Evolutionary conservation across 2,113 vertebrate genomes (phyloP).

Genomic region (Rostratula benghalensis): DNA sequence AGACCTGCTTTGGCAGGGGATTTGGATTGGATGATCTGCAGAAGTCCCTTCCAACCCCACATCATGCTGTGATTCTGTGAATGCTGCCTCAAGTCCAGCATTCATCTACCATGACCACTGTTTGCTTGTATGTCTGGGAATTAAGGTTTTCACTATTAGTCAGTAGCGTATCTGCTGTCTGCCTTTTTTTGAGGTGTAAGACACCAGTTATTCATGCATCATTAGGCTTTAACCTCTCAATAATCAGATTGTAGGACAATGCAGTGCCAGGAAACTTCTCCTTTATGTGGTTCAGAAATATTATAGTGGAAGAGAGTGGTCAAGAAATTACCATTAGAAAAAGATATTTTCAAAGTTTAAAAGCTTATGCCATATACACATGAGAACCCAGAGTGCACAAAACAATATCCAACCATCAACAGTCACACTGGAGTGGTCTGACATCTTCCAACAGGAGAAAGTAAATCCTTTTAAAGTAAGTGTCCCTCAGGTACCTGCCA

Average conservation of each 20-base stretch:
- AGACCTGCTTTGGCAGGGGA: too few relatives aligned
- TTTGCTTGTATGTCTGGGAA: not conserved
- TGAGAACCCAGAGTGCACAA: not conserved
- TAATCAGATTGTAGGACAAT: not conserved
- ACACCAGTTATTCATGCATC: not conserved
- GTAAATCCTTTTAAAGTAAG: not conserved
- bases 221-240: not conserved
- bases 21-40: too few relatives aligned
- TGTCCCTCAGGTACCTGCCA: not conserved
- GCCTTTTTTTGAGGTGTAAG: not conserved
- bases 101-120: not conserved
- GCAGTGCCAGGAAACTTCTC: not conserved
- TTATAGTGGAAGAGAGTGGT: not conserved
- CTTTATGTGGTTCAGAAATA: not conserved
- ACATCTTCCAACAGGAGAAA: not conserved
- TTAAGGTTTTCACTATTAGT: not conserved
- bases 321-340: not conserved
- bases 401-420: not conserved
- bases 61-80: too few relatives aligned
- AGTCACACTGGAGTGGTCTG: not conserved
- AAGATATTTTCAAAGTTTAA: not conserved
- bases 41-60: too few relatives aligned
- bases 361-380: accelerated
- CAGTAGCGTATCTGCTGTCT: not conserved
- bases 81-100: not conserved